Base-by-base conservation (phyloP, 1,140 invertebrate species). In the Tetraneura akinire region DNA sequence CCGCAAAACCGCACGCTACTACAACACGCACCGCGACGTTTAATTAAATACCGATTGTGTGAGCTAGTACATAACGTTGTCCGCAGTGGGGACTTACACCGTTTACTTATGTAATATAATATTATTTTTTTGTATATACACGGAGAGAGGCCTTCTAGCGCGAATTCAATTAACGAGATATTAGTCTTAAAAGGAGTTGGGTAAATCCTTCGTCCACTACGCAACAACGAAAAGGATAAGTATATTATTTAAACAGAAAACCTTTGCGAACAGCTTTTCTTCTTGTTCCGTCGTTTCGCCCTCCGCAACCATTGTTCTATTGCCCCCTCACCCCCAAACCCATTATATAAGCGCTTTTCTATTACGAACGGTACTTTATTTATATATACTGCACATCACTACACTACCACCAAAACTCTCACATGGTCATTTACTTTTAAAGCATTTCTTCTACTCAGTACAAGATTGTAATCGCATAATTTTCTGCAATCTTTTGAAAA, bases 121-220 rank as follows among this genome's bases (percentile, higher is more conserved):
- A 37, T 37, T 37, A 37, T n/a, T n/a, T n/a, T n/a, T n/a, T n/a
- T n/a, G n/a, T n/a, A n/a, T n/a, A n/a, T n/a, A n/a, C n/a, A n/a
- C n/a, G n/a, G n/a, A n/a, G n/a, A n/a, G n/a, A n/a, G n/a, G n/a
- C n/a, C 26, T 14, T 26, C 0, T 14, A 21, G 29, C 21, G 29
- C 21, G 45, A 73, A 73, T 73, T 73, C 70, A 73, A 51, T 73
- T 73, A 73, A 73, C 45, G 49, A 32, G 70, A 73, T 73, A 73
- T 73, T 73, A 53, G 70, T 23, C 70, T 73, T 51, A 29, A 32
- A 73, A 51, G 9, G 47, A 73, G 47, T 53, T 26, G 14, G 70
- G 49, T 29, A 51, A 70, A 51, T 53, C 70, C 70, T 68, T 13
- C n/a, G 62, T 8, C 37, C 21, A 10, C n/a, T 14, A 18, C 37